phyloP scores from a whole-genome alignment of 2,113 vertebrate genomes.

The Spizaetus ornatus region DNA sequence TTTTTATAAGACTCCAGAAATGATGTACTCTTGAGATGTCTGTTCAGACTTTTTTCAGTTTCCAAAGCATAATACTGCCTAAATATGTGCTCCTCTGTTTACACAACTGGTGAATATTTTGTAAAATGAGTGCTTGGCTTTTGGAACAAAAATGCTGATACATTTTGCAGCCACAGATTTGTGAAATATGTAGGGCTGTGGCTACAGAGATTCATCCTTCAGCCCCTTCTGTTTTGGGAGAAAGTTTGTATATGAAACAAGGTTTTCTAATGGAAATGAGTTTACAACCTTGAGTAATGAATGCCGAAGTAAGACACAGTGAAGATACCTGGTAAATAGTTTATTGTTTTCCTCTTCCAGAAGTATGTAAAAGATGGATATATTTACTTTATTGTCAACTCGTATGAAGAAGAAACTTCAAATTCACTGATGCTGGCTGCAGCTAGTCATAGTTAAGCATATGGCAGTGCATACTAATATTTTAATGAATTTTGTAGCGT shows the following conservation, averaged over 20 bases:
- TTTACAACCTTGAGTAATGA: neutral
- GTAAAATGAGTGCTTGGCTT: neutral
- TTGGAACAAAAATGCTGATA: neutral
- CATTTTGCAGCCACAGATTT: neutral
- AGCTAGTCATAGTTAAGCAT: neutral
- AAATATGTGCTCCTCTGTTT: neutral
- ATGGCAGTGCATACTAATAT: neutral
- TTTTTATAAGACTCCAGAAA: neutral
- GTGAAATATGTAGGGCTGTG: neutral
- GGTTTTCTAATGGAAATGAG: neutral
- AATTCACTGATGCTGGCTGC: neutral
- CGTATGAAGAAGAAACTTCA: neutral
- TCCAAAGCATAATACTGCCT: neutral
- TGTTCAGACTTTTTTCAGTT: neutral
- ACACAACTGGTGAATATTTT: constrained; percentile 8
- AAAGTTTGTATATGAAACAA: neutral
- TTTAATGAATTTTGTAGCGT: neutral
- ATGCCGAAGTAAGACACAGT: neutral
- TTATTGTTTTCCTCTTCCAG: neutral
- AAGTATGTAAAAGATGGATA: neutral
- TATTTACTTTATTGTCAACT: neutral
- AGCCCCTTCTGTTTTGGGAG: neutral
- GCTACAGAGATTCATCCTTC: neutral
- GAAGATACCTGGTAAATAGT: neutral
- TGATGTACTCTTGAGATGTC: neutral